Conservation (phyloP, 2,797 vertebrate species). For the Siniperca scherzeri region DNA sequence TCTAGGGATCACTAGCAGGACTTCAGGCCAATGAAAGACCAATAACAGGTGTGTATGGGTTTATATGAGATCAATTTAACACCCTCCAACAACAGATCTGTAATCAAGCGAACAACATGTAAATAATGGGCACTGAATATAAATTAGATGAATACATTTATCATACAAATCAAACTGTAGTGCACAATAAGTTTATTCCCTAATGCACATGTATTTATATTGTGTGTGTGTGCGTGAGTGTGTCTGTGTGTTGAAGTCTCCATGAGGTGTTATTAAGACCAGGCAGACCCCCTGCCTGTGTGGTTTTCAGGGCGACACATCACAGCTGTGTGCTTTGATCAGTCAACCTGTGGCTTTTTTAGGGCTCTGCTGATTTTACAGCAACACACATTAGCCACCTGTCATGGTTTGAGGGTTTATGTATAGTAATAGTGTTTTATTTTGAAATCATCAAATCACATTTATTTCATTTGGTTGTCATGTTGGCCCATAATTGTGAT, state of each 20-base stretch:
- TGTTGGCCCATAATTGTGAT: too few species aligned
- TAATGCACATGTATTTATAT: not conserved
- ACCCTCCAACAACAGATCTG: not conserved
- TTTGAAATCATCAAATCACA: too few species aligned
- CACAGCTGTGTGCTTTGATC: constrained; percentile 24
- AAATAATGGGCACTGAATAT: not conserved
- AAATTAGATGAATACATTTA: constrained; percentile 2
- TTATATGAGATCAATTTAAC: not conserved
- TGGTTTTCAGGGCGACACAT: constrained; percentile 22
- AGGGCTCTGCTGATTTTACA: not conserved
- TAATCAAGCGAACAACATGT: not conserved
- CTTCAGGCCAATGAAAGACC: not conserved
- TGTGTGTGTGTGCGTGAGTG: not conserved
- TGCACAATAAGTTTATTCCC: not conserved
- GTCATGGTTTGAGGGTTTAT: not conserved
- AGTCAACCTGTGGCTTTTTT: not conserved
- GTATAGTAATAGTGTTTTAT: too few species aligned
- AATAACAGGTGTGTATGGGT: not conserved
- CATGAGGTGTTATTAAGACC: constrained; percentile 14
- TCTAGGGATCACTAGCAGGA: not conserved
- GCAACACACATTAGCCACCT: constrained; percentile 13
- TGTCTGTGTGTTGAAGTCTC: not conserved
- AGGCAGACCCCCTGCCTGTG: constrained; percentile 13
- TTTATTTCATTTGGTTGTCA: too few species aligned
- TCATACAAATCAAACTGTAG: not conserved